Evolutionary conservation across 2,113 vertebrate genomes (phyloP), one percentile per base, ranked within the genome.

Genomic region (Sorex fumeus): DNA sequence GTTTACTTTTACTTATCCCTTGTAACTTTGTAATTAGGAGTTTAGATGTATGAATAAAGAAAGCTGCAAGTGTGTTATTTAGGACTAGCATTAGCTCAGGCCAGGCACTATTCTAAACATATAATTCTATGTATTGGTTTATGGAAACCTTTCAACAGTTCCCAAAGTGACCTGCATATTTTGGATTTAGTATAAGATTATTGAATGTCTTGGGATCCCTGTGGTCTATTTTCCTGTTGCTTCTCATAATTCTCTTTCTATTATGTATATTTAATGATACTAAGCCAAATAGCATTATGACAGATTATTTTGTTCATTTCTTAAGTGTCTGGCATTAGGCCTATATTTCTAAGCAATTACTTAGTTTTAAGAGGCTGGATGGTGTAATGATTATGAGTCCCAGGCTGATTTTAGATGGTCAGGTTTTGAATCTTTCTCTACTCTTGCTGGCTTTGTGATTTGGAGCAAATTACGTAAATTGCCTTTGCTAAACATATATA

Each of bases 111-210:
- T 66, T 82, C 40, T 60, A n/a, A n/a, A n/a, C n/a, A n/a, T n/a
- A n/a, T n/a, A n/a, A 50, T 91, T 62, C 30, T 6, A 75, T 10
- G 23, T 67, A 66, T 25, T 88, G 70, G 34, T 83, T 60, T 76
- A 50, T 88, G 34, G 62, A 76, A 75, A 76, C 32, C 10, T 78
- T 84, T 57, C 40, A 75, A 15, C 16, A 60, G 45, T 11, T 34
- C 21, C 30, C 8, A 60, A 91, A 28, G n/a, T 87, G 69, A 93
- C 34, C 13, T 90, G 91, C 34, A 23, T 74, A 36, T 87, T 88
- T 77, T n/a, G 30, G 34, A 34, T 25, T 47, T 45, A 69, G 10
- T 80, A 32, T 71, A 40, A 88, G 60, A 40, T 57, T 62, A 40
- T 34, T 45, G 12, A 43, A 28, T 75, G 3, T 6, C 18, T 78